Evolutionary conservation across 2,888 invertebrate genomes (phyloP), one percentile per base, ranked within the genome.

Genomic region (Metacarcinus magister): DNA sequence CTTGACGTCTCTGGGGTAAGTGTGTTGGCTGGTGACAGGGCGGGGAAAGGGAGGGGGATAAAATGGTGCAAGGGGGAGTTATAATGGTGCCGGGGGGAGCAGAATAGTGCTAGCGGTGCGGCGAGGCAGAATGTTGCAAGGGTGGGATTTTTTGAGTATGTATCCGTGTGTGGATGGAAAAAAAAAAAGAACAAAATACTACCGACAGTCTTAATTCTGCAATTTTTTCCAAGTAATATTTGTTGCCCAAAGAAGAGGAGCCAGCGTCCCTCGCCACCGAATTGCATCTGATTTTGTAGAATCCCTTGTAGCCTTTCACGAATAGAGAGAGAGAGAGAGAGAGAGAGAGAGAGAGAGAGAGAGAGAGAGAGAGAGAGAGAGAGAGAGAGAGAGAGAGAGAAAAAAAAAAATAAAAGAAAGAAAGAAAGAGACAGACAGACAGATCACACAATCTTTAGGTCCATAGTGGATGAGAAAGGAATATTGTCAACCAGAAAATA

Each of bases 1-100:
- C 46, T 91, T 91, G 43, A 91, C 46, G 23, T 91, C 46, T 90
- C n/a, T 43, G 67, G 23, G 54, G n/a, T 67, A 67, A 67, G 67
- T 91, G 46, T 32, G 46, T 8, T 16, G 46, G 43, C n/a, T n/a
- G 91, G 91, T 32, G 46, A 91, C 44, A 91, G 43, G 43, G 44
- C 44, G 91, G 91, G 13, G 44, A 43, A 44, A n/a, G 44, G 19
- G 44, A 7, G 91, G 43, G 91, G 19, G 44, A 39, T 23, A 13
- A 46, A 43, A 46, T n/a, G 91, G 19, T 43, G 91, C 44, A 10
- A 5, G 91, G 44, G 91, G 67, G 67, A 67, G 19, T 54, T n/a
- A 54, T 28, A 54, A 54, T 46, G 54, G 48, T 4, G 92, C 13
- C 44, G 91, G 44, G 91, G 67, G 67, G n/a, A 19, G 92, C 44